Conservation (phyloP, 2,888 invertebrate genomes). For the Pammene fasciana region DNA sequence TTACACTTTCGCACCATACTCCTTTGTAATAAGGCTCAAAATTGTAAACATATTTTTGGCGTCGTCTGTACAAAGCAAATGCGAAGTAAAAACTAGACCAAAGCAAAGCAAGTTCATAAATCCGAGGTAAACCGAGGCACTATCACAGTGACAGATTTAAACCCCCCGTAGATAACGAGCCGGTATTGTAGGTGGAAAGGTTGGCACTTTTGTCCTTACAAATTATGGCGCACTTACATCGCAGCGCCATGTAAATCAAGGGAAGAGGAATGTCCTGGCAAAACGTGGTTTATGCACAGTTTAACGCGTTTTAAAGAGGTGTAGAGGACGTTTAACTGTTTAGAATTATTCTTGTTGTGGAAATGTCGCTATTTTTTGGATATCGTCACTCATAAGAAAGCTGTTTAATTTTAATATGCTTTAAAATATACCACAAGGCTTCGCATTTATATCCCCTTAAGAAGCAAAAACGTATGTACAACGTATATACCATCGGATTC, state of each 20-base stretch:
- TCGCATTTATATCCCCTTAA: no score
- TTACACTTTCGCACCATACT: no score
- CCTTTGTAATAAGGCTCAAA: no score
- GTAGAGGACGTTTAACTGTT: neutral
- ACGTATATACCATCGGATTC: no score
- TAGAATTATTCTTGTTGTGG: no score
- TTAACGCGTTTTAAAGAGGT: constrained; percentile 17
- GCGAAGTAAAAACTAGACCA: constrained; percentile 32
- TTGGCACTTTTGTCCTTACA: constrained; percentile 42
- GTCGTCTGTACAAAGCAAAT: constrained; percentile 12
- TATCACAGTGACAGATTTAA: constrained; percentile 41
- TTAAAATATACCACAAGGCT: no score
- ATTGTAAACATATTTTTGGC: no score
- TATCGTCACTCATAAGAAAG: no score
- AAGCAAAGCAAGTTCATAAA: constrained; percentile 38
- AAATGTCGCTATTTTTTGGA: no score
- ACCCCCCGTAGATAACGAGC: constrained; percentile 40
- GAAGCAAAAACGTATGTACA: no score
- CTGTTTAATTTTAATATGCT: no score
- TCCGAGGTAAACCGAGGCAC: constrained; percentile 32
- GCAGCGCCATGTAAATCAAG: constrained; percentile 35
- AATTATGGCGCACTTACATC: constrained; percentile 39
- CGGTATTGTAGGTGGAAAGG: constrained; percentile 40
- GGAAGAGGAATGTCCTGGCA: constrained; percentile 24
- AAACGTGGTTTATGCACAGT: constrained; percentile 27